A percentile compares a stretch with the other conserved stretches of the same genome.
These are phyloP conservation scores for Acridotheres tristis DNA, from an alignment of 2,797 vertebrate genomes.

Conservation along the genomic window DNA sequence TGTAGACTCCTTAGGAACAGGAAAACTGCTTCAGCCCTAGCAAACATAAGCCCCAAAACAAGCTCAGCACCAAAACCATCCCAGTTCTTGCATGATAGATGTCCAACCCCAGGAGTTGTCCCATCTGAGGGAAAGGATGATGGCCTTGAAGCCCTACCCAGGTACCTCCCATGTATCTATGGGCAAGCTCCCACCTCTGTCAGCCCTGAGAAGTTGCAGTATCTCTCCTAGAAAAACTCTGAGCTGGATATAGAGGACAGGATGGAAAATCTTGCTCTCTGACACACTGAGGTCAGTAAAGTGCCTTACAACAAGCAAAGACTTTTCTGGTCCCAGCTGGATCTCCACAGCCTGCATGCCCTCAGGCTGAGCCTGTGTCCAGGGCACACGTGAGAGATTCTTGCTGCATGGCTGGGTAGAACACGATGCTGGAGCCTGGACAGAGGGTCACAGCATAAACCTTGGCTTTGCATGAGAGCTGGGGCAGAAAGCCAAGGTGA, in stretches of 20 bases:
- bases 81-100: neutral
- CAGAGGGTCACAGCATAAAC: neutral
- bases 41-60: neutral
- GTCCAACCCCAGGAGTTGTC: neutral
- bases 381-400: neutral
- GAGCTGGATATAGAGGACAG: neutral
- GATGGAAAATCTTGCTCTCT: neutral
- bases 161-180: neutral
- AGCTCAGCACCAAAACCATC: neutral
- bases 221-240: neutral
- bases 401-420: neutral
- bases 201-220: neutral
- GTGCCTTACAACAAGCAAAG: neutral
- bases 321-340: neutral
- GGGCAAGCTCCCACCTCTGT: neutral
- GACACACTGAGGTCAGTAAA: neutral
- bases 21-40: neutral
- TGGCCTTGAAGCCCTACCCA: neutral
- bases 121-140: neutral
- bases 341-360: neutral
- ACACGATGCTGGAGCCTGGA: fast-evolving
- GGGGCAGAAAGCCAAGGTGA: neutral
- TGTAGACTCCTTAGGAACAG: neutral
- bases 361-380: neutral
- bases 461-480: fast-evolving